These are phyloP conservation scores for Battus philenor DNA, from an alignment of 1,140 invertebrate genomes.

Conservation along the genomic window DNA sequence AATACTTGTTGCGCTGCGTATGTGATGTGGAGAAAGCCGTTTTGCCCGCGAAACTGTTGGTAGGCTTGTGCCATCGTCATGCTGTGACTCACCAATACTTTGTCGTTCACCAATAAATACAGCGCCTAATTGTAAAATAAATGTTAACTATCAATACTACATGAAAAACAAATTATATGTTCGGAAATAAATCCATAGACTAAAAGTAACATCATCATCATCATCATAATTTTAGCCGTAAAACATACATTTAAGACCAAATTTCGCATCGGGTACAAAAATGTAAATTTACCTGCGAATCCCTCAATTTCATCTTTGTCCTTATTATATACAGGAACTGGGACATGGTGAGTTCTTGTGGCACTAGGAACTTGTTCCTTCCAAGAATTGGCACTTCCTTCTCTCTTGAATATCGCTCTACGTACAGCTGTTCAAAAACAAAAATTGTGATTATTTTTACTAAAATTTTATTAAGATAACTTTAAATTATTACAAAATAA, in stretches of 20 bases:
- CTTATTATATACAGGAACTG: constrained; percentile 79
- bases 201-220: too few species aligned
- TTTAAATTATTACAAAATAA: too few species aligned
- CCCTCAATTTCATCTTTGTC: constrained; percentile 63
- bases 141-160: too few species aligned
- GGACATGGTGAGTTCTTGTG: constrained; percentile 85
- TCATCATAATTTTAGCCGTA: too few species aligned
- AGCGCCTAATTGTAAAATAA: too few species aligned
- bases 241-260: too few species aligned
- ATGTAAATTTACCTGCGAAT: constrained; percentile 54
- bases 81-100: constrained; percentile 85
- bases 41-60: constrained; percentile 82
- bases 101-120: constrained; percentile 87
- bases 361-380: constrained; percentile 85
- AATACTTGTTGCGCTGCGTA: constrained; percentile 92
- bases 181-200: too few species aligned
- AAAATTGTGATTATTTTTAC: too few species aligned
- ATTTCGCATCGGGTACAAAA: too few species aligned
- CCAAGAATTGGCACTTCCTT: constrained; percentile 80
- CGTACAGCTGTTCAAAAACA: constrained; percentile 79
- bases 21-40: constrained; percentile 89
- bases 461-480: too few species aligned
- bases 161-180: too few species aligned
- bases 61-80: constrained; percentile 87
- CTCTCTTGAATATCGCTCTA: constrained; percentile 82